Percentiles rank a stretch among this genome's conserved stretches.
Conservation (phyloP, 2,113 vertebrate genomes). For the Urocolius indicus region DNA sequence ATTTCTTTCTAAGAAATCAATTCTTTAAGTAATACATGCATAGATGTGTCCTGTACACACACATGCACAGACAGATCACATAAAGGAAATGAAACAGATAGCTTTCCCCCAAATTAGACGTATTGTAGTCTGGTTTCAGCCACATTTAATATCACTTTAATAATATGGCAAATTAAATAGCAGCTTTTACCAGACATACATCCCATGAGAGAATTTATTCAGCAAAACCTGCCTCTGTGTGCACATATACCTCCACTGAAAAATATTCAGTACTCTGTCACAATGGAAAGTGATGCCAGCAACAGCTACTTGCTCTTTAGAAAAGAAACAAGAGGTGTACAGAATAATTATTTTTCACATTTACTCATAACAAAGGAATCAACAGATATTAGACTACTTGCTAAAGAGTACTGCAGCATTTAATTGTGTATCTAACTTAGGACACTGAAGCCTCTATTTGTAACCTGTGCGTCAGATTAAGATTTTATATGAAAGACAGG, state of each 20-base stretch:
- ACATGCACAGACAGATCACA: not conserved
- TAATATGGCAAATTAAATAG: not conserved
- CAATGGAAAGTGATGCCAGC: not conserved
- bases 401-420: not conserved
- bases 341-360: not conserved
- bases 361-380: not conserved
- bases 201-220: not conserved
- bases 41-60: not conserved
- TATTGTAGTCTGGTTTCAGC: not conserved
- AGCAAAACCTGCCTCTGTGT: not conserved
- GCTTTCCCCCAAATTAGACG: not conserved
- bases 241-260: not conserved
- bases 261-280: not conserved
- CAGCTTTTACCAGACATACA: not conserved
- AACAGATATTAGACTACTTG: not conserved
- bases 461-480: not conserved
- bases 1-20: not conserved
- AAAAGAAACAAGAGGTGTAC: not conserved
- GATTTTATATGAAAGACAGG: not conserved
- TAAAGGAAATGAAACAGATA: not conserved
- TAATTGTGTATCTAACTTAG: not conserved
- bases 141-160: not conserved
- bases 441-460: not conserved
- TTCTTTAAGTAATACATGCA: not conserved
- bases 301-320: not conserved